Base-by-base conservation (phyloP, 1,140 invertebrate species). In the Musca vetustissima region DNA sequence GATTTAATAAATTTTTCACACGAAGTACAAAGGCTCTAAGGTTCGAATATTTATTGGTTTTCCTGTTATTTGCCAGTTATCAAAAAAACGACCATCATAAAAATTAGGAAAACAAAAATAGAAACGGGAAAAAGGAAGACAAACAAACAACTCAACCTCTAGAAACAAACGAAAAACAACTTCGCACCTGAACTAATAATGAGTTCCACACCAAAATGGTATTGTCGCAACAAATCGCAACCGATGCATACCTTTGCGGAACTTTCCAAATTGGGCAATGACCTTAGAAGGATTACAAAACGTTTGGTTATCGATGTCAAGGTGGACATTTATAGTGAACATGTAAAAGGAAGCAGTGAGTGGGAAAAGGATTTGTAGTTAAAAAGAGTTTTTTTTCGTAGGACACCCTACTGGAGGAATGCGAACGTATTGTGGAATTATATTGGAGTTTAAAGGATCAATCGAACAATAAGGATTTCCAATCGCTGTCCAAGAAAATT, bases 141-240 rank as follows among this genome's bases (percentile, higher is more conserved):
- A 43, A 43, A 43, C 36, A 43, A 43, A 13, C 6, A 43, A 43
- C 36, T 43, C 36, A 43, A 3, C 3, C 28, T n/a, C n/a, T n/a
- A n/a, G n/a, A n/a, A 28, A 28, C 28, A 3, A n/a, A n/a, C n/a
- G n/a, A n/a, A n/a, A n/a, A n/a, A n/a, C n/a, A n/a, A n/a, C n/a
- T n/a, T n/a, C n/a, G n/a, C n/a, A n/a, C n/a, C n/a, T n/a, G 28
- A 28, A 28, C 28, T 28, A 43, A 61, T 13, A 75, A 80, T 80
- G 78, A 78, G 78, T 71, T 80, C 75, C 32, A 80, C 78, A 65
- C 78, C 78, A 69, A 80, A 80, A 71, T 80, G 78, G 78, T 80
- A 80, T 76, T 80, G 78, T 76, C 78, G 78, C 71, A 80, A 80
- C 73, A 80, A 80, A 79, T 79, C 78, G 68, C 77, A 79, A 74